Conservation (phyloP, 2,113 vertebrate species). For the Leptocoma aspasia region DNA sequence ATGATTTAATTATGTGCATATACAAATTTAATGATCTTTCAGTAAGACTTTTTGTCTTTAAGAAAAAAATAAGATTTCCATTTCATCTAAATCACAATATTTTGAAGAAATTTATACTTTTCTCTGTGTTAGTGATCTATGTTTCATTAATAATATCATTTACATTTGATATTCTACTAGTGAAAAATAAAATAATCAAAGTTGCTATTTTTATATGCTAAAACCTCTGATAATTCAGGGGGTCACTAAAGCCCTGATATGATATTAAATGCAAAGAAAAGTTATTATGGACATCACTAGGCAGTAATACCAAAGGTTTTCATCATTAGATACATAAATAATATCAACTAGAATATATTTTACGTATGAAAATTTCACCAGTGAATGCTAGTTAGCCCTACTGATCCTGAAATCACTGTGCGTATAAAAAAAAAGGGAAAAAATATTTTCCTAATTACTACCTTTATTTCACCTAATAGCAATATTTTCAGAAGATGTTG, state of each 20-base stretch:
- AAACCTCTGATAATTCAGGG: neutral
- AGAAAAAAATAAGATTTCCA: neutral
- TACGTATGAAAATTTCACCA: neutral
- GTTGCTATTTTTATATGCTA: neutral
- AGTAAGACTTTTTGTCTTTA: neutral
- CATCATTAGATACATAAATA: neutral
- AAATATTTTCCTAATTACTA: neutral
- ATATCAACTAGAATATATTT: neutral
- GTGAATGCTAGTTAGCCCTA: neutral
- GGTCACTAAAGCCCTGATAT: neutral
- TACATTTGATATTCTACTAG: neutral
- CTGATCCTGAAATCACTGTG: neutral
- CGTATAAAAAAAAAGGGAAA: neutral
- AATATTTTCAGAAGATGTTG: neutral
- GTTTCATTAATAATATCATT: neutral
- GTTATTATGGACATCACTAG: neutral
- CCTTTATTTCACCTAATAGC: neutral
- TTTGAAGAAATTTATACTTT: neutral
- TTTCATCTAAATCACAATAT: neutral
- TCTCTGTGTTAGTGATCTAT: neutral
- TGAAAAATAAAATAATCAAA: neutral
- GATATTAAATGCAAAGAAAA: neutral
- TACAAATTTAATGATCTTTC: neutral
- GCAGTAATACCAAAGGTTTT: neutral
- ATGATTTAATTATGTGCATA: neutral